These are phyloP conservation scores for Lepidostoma basale DNA, from an alignment of 1,140 invertebrate species.

Conservation along the genomic window DNA sequence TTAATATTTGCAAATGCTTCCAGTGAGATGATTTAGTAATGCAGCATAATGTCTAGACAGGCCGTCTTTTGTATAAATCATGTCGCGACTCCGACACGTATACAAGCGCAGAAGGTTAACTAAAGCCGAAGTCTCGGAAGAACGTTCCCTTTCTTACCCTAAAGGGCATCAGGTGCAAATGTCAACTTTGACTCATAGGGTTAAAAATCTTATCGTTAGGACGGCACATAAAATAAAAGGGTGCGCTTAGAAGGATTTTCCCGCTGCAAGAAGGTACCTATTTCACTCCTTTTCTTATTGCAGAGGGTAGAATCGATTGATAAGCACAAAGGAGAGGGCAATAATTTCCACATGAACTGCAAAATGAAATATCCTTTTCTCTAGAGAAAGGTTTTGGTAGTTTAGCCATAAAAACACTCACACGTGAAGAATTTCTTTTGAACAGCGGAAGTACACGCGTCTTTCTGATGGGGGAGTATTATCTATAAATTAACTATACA, in stretches of 20 bases:
- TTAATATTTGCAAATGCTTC: constrained; percentile 17
- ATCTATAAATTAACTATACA: too few relatives aligned
- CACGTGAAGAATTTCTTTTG: neutral
- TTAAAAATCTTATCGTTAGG: constrained; percentile 47
- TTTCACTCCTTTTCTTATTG: constrained; percentile 32
- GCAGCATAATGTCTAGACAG: constrained; percentile 41
- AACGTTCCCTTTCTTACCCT: constrained; percentile 33
- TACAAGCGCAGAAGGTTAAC: constrained; percentile 25
- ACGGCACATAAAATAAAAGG: constrained; percentile 44
- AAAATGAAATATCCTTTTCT: constrained; percentile 23
- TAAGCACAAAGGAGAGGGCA: constrained; percentile 35
- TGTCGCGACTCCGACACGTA: constrained; percentile 20
- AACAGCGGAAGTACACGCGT: neutral
- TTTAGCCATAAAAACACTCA: constrained; percentile 9
- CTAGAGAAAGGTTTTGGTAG: constrained; percentile 15
- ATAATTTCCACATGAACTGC: constrained; percentile 35
- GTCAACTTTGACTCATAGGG: constrained; percentile 47
- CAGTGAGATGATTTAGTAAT: constrained; percentile 39
- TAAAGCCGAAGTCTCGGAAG: constrained; percentile 29
- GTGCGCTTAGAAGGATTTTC: constrained; percentile 39
- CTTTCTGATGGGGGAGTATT: too few relatives aligned
- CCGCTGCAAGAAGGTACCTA: constrained; percentile 27
- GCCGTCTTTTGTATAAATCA: constrained; percentile 44
- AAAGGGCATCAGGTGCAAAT: constrained; percentile 47
- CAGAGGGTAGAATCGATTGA: constrained; percentile 42